Percentiles rank a stretch among this genome's conserved stretches.
phyloP scores from a whole-genome alignment of 1,140 invertebrate species.

The Drosophila subobscura region DNA sequence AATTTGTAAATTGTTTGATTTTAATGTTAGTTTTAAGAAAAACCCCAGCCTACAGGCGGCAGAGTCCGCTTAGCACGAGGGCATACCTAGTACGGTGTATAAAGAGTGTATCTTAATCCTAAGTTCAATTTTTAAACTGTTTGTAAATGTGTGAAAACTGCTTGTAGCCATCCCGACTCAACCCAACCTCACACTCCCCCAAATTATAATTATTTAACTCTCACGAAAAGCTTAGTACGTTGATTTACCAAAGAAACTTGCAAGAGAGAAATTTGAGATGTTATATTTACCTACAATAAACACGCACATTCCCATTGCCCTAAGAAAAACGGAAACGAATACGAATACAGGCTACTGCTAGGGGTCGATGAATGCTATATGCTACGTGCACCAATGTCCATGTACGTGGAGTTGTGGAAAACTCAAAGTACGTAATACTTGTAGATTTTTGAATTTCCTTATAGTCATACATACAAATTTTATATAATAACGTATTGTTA shows the following conservation, averaged over 20 bases:
- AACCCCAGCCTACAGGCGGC: conserved; percentile 30
- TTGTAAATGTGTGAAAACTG: conserved; percentile 51
- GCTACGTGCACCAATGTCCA: conserved; percentile 11
- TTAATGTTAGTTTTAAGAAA: conserved; percentile 70
- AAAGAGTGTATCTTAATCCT: conserved; percentile 61
- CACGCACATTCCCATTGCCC: conserved; percentile 58
- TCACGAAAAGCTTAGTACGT: conserved; percentile 47
- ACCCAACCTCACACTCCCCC: conserved; percentile 16
- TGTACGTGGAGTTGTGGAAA: conserved; percentile 56
- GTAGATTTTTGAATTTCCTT: conserved; percentile 76
- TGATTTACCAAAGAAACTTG: conserved; percentile 75
- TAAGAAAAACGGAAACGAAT: conserved; percentile 36
- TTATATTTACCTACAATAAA: conserved; percentile 41
- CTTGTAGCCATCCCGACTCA: conserved; percentile 22
- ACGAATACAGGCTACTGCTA: conserved; percentile 21
- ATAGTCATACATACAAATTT: conserved; percentile 72
- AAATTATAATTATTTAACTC: conserved; percentile 41
- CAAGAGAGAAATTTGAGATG: conserved; percentile 42
- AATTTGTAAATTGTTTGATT: conserved; percentile 76
- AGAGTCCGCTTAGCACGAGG: conserved; percentile 30
- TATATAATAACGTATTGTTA: conserved; percentile 78
- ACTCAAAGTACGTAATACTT: conserved; percentile 55
- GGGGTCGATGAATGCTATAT: conserved; percentile 35
- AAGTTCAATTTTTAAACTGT: conserved; percentile 62
- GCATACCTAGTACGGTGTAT: conserved; percentile 55